phyloP scores from a whole-genome alignment of 2,797 vertebrate species.

The Knipowitschia caucasica region DNA sequence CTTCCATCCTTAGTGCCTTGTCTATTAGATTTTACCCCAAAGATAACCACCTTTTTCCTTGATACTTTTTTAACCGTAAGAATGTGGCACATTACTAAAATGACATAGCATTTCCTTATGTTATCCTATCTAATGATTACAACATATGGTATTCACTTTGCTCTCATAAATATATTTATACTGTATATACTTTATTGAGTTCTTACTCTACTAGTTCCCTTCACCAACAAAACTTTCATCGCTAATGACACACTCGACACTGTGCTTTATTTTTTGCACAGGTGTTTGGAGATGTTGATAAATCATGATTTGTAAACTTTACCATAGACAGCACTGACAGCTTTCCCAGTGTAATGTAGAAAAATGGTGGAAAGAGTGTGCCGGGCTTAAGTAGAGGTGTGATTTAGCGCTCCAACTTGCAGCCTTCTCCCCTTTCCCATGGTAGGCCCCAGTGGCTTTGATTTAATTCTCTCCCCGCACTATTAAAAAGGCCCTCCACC shows the following conservation, averaged over 20 bases:
- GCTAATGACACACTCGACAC: conserved; percentile 56
- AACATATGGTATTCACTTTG: conserved; percentile 7
- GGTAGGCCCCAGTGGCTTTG: conserved; percentile 76
- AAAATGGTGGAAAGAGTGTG: conserved; percentile 67
- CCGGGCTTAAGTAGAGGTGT: conserved; percentile 68
- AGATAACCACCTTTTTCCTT: too few species aligned
- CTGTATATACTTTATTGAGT: not conserved
- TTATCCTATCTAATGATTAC: not conserved
- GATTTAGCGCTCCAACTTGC: conserved; percentile 73
- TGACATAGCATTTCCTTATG: not conserved
- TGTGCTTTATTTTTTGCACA: conserved; percentile 66
- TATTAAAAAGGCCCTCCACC: conserved; percentile 77
- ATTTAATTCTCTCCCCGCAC: conserved; percentile 77
- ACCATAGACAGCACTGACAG: conserved; percentile 71
- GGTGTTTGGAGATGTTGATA: conserved; percentile 70
- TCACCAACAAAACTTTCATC: conserved; percentile 56
- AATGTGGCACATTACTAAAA: not conserved
- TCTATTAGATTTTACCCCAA: too few species aligned
- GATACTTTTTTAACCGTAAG: too few species aligned
- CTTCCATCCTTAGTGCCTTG: too few species aligned
- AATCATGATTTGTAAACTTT: conserved; percentile 76
- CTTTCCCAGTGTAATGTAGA: conserved; percentile 75
- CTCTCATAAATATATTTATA: not conserved
- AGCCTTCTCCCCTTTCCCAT: conserved; percentile 65
- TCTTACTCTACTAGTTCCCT: conserved; percentile 8